Conservation (phyloP, 2,113 vertebrate species). For the Panthera tigris region DNA sequence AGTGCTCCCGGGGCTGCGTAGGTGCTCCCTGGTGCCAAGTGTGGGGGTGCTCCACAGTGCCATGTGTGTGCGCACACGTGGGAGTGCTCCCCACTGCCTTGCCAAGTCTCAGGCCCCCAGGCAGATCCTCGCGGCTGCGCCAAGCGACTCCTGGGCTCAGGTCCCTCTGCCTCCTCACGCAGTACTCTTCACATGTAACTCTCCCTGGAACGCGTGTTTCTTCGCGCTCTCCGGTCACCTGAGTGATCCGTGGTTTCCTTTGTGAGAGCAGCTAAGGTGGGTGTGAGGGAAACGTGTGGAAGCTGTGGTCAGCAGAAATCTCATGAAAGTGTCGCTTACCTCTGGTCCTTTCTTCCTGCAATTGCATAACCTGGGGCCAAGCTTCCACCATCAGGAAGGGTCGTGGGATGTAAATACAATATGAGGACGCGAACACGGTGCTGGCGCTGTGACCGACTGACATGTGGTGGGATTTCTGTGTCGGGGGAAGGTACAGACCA, state of each 20-base stretch:
- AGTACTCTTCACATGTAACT: background rate
- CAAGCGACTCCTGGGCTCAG: rapidly evolving
- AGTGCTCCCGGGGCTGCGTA: no score
- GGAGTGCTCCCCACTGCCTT: background rate
- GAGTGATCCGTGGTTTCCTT: background rate
- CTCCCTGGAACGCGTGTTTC: background rate
- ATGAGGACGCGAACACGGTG: background rate
- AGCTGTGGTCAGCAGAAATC: background rate
- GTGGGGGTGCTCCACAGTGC: no score
- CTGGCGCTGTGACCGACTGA: background rate
- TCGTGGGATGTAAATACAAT: background rate
- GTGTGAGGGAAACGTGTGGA: background rate
- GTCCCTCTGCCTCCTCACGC: no score
- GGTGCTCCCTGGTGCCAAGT: no score
- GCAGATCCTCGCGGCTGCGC: background rate
- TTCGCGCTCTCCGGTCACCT: background rate
- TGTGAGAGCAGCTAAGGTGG: background rate
- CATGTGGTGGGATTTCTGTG: background rate
- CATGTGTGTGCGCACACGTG: no score
- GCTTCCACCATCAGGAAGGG: background rate
- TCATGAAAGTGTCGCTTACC: background rate
- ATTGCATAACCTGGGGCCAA: no score
- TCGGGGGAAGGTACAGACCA: background rate
- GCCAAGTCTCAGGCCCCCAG: background rate
- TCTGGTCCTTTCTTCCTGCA: background rate